Base-by-base conservation (phyloP, 2,113 vertebrate species). In the Typhlomys cinereus region DNA sequence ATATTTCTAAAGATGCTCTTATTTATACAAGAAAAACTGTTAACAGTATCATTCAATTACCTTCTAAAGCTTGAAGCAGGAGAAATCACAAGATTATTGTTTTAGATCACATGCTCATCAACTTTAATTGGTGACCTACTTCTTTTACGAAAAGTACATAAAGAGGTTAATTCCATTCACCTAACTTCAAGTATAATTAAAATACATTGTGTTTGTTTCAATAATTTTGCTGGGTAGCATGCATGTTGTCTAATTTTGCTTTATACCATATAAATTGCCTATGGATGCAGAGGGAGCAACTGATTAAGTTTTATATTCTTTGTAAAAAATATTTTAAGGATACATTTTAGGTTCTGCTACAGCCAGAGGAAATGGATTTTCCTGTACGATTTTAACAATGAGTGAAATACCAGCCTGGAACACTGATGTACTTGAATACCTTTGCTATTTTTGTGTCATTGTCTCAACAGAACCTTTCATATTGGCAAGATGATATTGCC, bases 61-160 rank as follows among this genome's bases (percentile, higher is more conserved):
- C 79, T 91, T 76, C 61, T 88, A 67, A 91, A 39, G 85, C 78
- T 81, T 93, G 76, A 82, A 94, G 52, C 66, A 88, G 76, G 85
- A 91, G 70, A 88, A 46, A 48, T 74, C 23, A 61, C 17, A 80
- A 79, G 41, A 66, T 21, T n/a, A 31, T 64, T 85, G 21, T 82
- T 34, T 31, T 59, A 83, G 10, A 39, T 31, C 48, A 5, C 59
- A 57, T 2, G 13, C 64, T 89, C 50, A 59, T 66, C 41, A 34
- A 46, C 23, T 85, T 67, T 78, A 20, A 39, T 57, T 20, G 8
- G 54, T 64, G 70, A 54, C 73, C 57, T 21, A 66, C 64, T 29
- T 61, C 86, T 89, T 80, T 34, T 5, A 62, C 52, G 71, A 50
- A 89, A 79, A 73, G 61, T 85, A 70, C 66, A 52, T 71, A 11